phyloP scores from a whole-genome alignment of 1,140 invertebrate genomes.

The Pteromalus puparum region DNA sequence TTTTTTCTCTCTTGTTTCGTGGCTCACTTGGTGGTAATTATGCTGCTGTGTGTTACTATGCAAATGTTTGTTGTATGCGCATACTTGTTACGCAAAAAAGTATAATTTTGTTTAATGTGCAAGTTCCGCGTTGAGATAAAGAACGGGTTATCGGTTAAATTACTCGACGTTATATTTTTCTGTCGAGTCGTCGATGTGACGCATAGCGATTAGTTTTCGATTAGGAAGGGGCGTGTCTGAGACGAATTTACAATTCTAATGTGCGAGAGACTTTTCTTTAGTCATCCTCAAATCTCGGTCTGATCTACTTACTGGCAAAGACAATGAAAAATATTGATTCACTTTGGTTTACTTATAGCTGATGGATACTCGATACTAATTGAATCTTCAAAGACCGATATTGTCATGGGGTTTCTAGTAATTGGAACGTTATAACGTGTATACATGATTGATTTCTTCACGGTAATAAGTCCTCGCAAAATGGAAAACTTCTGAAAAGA shows the following conservation, averaged over 20 bases:
- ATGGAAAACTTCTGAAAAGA: too few relatives aligned
- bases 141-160: not conserved
- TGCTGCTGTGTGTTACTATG: not conserved
- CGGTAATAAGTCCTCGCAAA: too few relatives aligned
- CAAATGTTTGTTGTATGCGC: not conserved
- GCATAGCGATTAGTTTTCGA: constrained; percentile 1
- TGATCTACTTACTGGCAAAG: not conserved
- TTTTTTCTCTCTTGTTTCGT: not conserved
- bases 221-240: constrained; percentile 6
- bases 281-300: not conserved
- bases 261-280: not conserved
- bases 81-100: not conserved
- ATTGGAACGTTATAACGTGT: too few relatives aligned
- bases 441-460: too few relatives aligned
- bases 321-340: not conserved
- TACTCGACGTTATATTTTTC: not conserved
- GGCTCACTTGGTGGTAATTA: not conserved
- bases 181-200: not conserved
- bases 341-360: not conserved
- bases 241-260: not conserved
- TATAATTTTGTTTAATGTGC: not conserved
- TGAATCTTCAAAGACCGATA: not conserved
- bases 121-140: not conserved
- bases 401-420: not conserved
- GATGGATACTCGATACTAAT: not conserved